Conservation (phyloP, 1,140 invertebrate species). For the Papilio dardanus region DNA sequence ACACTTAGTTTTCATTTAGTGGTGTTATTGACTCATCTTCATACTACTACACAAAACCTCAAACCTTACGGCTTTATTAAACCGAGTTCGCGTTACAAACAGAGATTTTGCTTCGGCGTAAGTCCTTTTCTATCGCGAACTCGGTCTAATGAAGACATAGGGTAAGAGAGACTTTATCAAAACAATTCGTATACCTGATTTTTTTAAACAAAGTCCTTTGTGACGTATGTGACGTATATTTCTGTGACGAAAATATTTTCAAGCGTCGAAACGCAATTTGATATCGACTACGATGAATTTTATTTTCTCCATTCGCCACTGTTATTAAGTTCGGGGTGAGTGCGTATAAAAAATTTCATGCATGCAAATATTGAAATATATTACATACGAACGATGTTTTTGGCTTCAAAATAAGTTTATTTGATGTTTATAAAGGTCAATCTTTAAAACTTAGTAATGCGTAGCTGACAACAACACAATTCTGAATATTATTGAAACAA, state of each 20-base stretch:
- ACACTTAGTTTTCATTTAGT: too few species aligned
- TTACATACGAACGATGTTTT: conserved; percentile 1
- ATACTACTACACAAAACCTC: too few species aligned
- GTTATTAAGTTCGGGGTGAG: conserved; percentile 25
- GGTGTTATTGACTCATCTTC: background rate
- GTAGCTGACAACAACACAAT: background rate
- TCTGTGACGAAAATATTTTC: conserved; percentile 33
- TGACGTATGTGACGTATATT: conserved; percentile 26
- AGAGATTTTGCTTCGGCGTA: too few species aligned
- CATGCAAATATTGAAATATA: conserved; percentile 24
- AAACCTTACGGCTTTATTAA: too few species aligned
- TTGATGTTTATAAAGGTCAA: background rate
- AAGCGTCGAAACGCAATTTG: conserved; percentile 34
- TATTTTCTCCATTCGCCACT: conserved; percentile 33
- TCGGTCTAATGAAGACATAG: too few species aligned
- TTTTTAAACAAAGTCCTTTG: background rate
- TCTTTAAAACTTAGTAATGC: background rate
- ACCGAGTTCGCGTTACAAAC: too few species aligned
- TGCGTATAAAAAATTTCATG: conserved; percentile 33
- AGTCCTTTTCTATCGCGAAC: too few species aligned
- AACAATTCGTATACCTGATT: background rate
- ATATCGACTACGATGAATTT: conserved; percentile 35
- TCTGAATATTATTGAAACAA: too few species aligned
- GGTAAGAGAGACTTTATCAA: background rate
- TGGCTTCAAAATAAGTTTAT: background rate